A percentile compares a stretch with the other conserved stretches of the same genome.
These are phyloP conservation scores for Drosophila pullipes DNA, from an alignment of 2,888 invertebrate species.

Conservation along the genomic window DNA sequence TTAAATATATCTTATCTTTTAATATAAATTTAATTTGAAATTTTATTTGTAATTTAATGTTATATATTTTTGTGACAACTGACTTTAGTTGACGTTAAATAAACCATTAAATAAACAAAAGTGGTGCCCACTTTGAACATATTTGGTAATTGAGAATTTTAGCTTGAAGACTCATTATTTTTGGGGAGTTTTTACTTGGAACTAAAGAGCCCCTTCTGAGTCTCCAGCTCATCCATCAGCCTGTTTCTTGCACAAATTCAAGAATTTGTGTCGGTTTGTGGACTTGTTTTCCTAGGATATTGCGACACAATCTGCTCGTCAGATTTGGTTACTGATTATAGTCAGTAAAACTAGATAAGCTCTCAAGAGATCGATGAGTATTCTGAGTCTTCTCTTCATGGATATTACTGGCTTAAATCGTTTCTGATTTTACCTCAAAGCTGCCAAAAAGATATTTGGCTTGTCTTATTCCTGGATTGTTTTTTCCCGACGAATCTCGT, in stretches of 20 bases:
- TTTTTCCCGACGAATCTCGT: background rate
- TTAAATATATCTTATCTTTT: background rate
- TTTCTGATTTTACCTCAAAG: background rate
- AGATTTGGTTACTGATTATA: background rate
- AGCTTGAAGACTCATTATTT: background rate
- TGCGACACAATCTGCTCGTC: background rate
- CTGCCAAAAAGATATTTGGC: background rate
- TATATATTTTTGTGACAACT: background rate
- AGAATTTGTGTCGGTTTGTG: background rate
- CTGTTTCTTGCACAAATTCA: background rate
- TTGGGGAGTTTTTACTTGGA: fast-evolving
- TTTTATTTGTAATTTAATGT: background rate
- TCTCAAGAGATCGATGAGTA: background rate
- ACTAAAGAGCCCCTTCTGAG: background rate
- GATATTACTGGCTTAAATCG: background rate
- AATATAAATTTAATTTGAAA: background rate
- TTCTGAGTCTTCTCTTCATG: background rate
- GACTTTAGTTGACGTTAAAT: background rate
- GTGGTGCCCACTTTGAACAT: background rate
- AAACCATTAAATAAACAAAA: background rate
- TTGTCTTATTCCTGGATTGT: background rate
- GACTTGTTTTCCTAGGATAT: background rate
- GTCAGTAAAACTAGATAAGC: background rate
- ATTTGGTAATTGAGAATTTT: background rate
- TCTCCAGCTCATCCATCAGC: too few relatives aligned